Evolutionary conservation across 2,888 invertebrate genomes (phyloP), one percentile per base, ranked within the genome.

Genomic region (Macrophya alboannulata): DNA sequence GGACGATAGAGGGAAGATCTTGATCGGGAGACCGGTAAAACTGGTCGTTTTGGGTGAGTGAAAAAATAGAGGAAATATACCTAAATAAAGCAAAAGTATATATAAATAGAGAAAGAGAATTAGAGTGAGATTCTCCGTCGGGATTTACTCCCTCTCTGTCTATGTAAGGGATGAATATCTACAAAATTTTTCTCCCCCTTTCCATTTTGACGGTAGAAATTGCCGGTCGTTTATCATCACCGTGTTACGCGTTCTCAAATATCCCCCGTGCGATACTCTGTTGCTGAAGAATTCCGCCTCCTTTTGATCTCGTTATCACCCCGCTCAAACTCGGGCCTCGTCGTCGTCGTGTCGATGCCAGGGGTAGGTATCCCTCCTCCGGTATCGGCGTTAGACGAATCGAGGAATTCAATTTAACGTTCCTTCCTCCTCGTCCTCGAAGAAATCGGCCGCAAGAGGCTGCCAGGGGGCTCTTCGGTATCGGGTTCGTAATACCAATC

Each of bases 31-130:
- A 90, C 95, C 96, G 71, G 95, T 96, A 88, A 95, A 96, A 92
- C 94, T 96, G 89, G 95, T 96, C 86, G 95, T 96, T 86, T 94
- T 96, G 87, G 96, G 96, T 96, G 92, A 95, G 95, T 94, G 21
- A n/a, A 6, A 6, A 82, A 40, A 17, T 40, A 45, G 1, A 43
- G 9, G 3, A 72, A n/a, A 8, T 6, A n/a, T n/a, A n/a, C n/a
- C n/a, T n/a, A 43, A 43, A 15, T 31, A 10, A 68, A 3, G 12
- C 3, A 31, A n/a, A 45, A 68, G n/a, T n/a, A n/a, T n/a, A n/a
- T n/a, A n/a, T 1, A 31, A 12, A 37, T 48, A 5, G 5, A 55
- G 55, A 55, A 5, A 55, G 5, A n/a, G n/a, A 55, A 55, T 62
- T 17, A 37, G 10, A 31, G 65, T 31, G 15, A 25, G 4, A 15